Percentiles rank a stretch among this genome's conserved stretches.
phyloP scores from a whole-genome alignment of 2,797 vertebrate species.

The Anguilla obscura region DNA sequence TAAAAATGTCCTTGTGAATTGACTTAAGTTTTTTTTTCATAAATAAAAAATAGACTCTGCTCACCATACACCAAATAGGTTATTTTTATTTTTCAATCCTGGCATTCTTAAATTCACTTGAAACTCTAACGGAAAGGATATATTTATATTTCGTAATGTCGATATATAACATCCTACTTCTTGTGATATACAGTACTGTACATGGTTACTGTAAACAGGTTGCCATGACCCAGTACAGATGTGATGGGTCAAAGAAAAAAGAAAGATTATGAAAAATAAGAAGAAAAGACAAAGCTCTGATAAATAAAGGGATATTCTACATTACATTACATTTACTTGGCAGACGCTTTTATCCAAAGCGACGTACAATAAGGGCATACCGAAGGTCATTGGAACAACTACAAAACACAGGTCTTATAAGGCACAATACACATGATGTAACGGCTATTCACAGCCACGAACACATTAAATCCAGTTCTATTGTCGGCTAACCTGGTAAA shows the following conservation, averaged over 20 bases:
- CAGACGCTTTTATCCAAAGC: no score
- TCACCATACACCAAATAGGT: background rate
- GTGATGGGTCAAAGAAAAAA: background rate
- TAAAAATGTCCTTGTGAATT: background rate
- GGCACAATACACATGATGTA: no score
- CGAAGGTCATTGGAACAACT: no score
- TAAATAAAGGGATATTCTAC: background rate
- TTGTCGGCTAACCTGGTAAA: background rate
- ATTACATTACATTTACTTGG: no score
- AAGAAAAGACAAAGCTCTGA: background rate
- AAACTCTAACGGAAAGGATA: background rate
- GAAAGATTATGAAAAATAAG: background rate
- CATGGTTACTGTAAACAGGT: background rate
- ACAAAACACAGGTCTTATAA: no score
- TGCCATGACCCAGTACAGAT: background rate
- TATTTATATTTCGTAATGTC: background rate
- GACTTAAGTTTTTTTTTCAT: background rate
- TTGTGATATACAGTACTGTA: background rate
- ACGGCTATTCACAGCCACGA: no score
- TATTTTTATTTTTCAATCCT: background rate
- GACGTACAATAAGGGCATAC: no score
- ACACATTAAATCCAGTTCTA: no score
- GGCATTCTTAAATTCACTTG: background rate
- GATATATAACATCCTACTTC: background rate
- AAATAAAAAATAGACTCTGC: background rate